Evolutionary conservation across 1,140 invertebrate species (phyloP).

Genomic region (Drosophila chauvacae): DNA sequence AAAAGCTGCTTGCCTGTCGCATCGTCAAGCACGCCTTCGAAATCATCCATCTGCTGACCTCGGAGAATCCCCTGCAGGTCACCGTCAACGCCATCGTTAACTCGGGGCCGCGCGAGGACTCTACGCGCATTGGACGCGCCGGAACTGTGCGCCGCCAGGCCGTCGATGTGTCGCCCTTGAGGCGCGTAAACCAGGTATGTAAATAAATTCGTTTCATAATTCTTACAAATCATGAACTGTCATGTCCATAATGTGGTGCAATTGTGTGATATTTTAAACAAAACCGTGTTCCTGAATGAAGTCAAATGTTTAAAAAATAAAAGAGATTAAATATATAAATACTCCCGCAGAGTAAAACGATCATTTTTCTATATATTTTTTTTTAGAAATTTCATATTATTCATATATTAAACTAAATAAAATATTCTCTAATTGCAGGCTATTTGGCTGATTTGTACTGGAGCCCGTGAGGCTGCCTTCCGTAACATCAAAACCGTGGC

Average conservation of each 20-base stretch:
- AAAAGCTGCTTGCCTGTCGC: constrained; percentile 99
- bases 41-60: constrained; percentile 99
- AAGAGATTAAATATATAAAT: no score
- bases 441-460: constrained; percentile 99
- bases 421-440: constrained; percentile 85
- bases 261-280: neutral
- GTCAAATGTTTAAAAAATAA: neutral
- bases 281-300: neutral
- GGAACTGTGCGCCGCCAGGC: constrained; percentile 99
- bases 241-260: neutral
- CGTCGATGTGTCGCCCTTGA: constrained; percentile 98
- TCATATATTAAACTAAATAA: neutral
- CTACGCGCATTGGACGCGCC: constrained; percentile 99
- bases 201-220: constrained; percentile 2
- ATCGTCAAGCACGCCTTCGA: constrained; percentile 99
- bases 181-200: constrained; percentile 97
- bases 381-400: neutral
- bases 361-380: neutral
- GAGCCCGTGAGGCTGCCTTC: constrained; percentile 99
- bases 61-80: constrained; percentile 94
- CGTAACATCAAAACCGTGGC: constrained; percentile 99
- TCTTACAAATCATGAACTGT: neutral
- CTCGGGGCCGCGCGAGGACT: constrained; percentile 99
- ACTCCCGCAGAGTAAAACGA: neutral
- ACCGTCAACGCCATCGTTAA: constrained; percentile 84